These are phyloP conservation scores for Amniataba percoides DNA, from an alignment of 2,797 vertebrate genomes.

Conservation along the genomic window DNA sequence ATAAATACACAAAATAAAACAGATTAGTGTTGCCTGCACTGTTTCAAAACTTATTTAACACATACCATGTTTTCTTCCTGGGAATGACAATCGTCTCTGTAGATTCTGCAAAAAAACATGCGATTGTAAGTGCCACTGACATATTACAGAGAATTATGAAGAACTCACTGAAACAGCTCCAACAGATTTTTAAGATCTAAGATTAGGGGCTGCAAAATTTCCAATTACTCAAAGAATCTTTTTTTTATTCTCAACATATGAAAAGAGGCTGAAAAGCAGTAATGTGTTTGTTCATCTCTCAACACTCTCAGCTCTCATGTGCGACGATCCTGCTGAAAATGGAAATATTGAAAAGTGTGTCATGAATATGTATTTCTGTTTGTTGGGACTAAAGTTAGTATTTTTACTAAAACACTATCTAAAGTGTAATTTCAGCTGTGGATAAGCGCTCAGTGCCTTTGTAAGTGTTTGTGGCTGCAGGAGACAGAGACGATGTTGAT, in stretches of 20 bases:
- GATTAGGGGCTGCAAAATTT: not conserved
- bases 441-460: not conserved
- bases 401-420: too few species aligned
- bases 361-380: not conserved
- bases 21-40: not conserved
- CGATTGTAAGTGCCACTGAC: not conserved
- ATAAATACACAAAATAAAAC: too few species aligned
- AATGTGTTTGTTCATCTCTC: not conserved
- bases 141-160: not conserved
- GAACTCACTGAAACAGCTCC: too few species aligned
- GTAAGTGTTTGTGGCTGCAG: not conserved
- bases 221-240: not conserved
- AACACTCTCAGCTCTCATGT: too few species aligned
- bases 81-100: conserved; percentile 88
- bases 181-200: not conserved
- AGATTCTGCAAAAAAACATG: conserved; percentile 54
- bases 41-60: not conserved
- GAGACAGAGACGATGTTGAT: not conserved
- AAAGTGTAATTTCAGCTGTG: too few species aligned
- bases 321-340: not conserved
- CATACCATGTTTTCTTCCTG: conserved; percentile 93
- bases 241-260: not conserved
- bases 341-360: not conserved
- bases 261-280: too few species aligned
- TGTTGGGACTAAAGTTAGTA: not conserved